Evolutionary conservation across 2,888 invertebrate species (phyloP).

Genomic region (Eulithis testata): DNA sequence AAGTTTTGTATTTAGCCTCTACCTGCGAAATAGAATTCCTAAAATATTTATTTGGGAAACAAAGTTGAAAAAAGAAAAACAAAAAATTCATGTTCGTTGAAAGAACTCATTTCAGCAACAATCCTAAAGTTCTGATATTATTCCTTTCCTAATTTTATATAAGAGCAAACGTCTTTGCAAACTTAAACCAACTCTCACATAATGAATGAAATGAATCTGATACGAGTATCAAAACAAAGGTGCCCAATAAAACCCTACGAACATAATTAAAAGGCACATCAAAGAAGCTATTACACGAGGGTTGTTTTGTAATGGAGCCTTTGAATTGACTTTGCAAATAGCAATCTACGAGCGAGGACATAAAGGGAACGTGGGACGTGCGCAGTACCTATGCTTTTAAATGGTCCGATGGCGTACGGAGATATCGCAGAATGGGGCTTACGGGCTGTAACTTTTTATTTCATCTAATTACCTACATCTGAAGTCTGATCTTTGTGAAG

Average conservation of each 20-base stretch:
- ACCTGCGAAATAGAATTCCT: no score
- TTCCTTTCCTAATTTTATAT: not conserved
- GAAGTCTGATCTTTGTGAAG: not conserved
- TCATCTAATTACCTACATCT: slow-evolving; percentile 7
- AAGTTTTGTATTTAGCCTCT: no score
- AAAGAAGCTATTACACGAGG: slow-evolving; percentile 27
- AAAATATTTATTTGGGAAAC: no score
- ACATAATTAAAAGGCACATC: slow-evolving; percentile 27
- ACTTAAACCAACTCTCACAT: not conserved
- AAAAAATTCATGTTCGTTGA: no score
- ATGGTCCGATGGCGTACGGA: slow-evolving; percentile 3
- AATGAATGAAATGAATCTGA: not conserved
- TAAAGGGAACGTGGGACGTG: slow-evolving; percentile 12
- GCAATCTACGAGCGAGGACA: slow-evolving; percentile 9
- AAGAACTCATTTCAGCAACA: no score
- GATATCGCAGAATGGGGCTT: not conserved
- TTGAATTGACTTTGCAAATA: slow-evolving; percentile 20
- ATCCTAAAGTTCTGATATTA: no score
- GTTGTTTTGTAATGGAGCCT: slow-evolving; percentile 23
- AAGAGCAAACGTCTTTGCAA: not conserved
- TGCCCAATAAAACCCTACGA: slow-evolving; percentile 20
- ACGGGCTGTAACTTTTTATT: slow-evolving; percentile 1
- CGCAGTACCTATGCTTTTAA: slow-evolving; percentile 3
- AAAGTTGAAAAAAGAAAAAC: no score
- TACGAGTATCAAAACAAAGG: not conserved